Evolutionary conservation across 2,113 vertebrate species (phyloP).

Genomic region (Desmodus rotundus): DNA sequence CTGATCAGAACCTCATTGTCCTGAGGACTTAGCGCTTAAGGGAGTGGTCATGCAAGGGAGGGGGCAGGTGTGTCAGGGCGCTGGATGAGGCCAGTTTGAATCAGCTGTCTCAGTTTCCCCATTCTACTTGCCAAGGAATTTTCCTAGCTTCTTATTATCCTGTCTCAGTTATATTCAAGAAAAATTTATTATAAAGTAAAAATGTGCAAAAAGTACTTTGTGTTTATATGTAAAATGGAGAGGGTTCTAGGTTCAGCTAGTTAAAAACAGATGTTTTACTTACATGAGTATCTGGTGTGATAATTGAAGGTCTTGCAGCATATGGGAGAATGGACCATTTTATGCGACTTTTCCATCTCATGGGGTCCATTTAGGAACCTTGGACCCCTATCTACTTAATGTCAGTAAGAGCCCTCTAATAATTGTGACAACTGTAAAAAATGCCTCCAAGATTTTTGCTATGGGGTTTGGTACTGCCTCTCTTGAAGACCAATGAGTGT

Average conservation of each 20-base stretch:
- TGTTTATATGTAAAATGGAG: not conserved
- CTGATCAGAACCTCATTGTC: not conserved
- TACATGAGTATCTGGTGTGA: not conserved
- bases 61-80: too few relatives aligned
- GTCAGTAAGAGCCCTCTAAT: not conserved
- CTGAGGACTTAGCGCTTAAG: too few relatives aligned
- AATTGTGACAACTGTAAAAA: not conserved
- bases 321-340: not conserved
- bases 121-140: not conserved
- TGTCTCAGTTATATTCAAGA: too few relatives aligned
- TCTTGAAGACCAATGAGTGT: not conserved
- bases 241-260: not conserved
- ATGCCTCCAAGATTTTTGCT: not conserved
- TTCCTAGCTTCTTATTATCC: not conserved
- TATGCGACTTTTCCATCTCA: not conserved
- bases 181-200: too few relatives aligned
- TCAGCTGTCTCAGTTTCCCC: too few relatives aligned
- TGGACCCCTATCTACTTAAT: not conserved
- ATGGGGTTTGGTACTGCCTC: not conserved
- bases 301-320: not conserved
- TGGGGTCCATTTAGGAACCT: not conserved
- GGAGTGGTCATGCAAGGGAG: too few relatives aligned
- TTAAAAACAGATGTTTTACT: not conserved
- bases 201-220: too few relatives aligned
- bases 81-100: too few relatives aligned